Conservation (phyloP, 2,888 invertebrate genomes). For the Phortica magna region DNA sequence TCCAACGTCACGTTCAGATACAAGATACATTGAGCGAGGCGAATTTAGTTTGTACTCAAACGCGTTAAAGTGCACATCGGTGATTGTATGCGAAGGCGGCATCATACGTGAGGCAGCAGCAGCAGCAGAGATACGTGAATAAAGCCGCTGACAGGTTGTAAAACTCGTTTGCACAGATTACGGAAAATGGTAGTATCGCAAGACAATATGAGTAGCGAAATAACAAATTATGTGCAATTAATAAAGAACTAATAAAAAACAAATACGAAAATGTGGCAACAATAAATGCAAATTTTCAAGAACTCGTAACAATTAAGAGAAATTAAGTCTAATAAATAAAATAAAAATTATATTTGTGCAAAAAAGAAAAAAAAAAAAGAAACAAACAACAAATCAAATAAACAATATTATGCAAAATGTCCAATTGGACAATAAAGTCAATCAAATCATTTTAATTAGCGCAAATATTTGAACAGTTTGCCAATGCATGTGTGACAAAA, state of each 20-base stretch:
- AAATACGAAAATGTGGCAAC: background rate
- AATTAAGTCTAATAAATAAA: background rate
- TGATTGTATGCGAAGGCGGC: slow-evolving; percentile 34
- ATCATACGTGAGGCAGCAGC: background rate
- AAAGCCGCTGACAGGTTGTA: slow-evolving; percentile 61
- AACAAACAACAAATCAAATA: background rate
- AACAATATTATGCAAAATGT: background rate
- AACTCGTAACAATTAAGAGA: slow-evolving; percentile 15
- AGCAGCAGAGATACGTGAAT: slow-evolving; percentile 21
- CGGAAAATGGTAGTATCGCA: slow-evolving; percentile 27
- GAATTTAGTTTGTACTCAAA: slow-evolving; percentile 77
- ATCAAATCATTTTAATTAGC: background rate
- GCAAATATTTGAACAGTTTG: background rate
- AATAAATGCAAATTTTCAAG: background rate
- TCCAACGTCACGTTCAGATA: too few species aligned
- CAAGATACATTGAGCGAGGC: slow-evolving; percentile 49
- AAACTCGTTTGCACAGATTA: slow-evolving; percentile 56
- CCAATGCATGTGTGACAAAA: background rate
- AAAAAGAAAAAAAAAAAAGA: background rate
- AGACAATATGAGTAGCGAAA: slow-evolving; percentile 7
- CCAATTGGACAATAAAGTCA: background rate
- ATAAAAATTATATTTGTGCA: background rate
- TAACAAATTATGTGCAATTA: slow-evolving; percentile 43
- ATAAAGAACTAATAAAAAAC: slow-evolving; percentile 17
- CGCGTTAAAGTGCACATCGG: slow-evolving; percentile 77